A percentile compares a stretch with the other conserved stretches of the same genome.
Evolutionary conservation across 2,797 vertebrate genomes (phyloP).

Genomic region (Muscicapa comitata): DNA sequence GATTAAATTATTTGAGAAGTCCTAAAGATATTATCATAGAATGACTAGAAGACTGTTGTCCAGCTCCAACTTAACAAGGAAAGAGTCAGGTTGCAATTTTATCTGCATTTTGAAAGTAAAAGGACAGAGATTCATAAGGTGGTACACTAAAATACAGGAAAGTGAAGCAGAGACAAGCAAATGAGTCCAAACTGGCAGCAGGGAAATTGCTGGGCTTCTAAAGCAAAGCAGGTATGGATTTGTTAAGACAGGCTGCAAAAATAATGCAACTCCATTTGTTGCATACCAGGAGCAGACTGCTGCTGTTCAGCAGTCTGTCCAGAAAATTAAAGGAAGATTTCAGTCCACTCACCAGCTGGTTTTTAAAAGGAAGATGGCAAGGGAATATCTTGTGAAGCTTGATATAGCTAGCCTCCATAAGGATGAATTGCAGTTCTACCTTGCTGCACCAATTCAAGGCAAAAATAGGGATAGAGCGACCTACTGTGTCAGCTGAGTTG

Average conservation of each 20-base stretch:
- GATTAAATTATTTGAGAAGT: background rate
- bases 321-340: background rate
- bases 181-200: background rate
- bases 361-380: background rate
- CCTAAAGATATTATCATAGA: background rate
- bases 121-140: background rate
- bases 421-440: background rate
- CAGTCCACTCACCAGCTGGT: background rate
- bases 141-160: background rate
- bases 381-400: background rate
- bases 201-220: background rate
- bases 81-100: background rate
- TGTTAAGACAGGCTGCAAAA: background rate
- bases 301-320: background rate
- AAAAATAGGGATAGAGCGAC: background rate
- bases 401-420: rapidly evolving
- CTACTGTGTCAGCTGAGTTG: background rate
- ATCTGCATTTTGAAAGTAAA: background rate
- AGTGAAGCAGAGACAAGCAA: background rate
- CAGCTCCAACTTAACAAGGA: background rate
- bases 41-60: background rate
- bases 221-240: background rate
- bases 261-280: background rate
- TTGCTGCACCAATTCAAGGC: background rate
- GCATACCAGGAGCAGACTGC: background rate